Evolutionary conservation across 2,888 invertebrate genomes (phyloP).

Genomic region (Cataglyphis rosenhaueri): DNA sequence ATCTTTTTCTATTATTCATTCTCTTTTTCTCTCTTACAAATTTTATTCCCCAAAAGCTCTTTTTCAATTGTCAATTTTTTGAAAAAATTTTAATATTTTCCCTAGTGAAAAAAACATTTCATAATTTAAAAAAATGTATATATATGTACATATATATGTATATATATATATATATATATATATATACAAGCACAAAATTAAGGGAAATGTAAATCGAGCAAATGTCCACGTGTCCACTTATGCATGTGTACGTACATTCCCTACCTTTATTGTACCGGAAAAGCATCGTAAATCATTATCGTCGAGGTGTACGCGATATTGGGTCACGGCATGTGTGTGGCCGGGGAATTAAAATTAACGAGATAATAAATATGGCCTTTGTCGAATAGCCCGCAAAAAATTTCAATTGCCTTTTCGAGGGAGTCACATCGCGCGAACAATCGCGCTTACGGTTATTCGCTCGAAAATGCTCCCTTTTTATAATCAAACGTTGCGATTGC

Average conservation of each 20-base stretch:
- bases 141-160: too few relatives aligned
- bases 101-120: neutral
- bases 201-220: neutral
- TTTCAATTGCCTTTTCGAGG: conserved; percentile 39
- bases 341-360: conserved; percentile 55
- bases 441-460: neutral
- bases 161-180: too few relatives aligned
- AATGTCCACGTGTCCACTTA: neutral
- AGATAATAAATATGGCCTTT: conserved; percentile 54
- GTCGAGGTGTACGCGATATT: conserved; percentile 32
- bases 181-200: too few relatives aligned
- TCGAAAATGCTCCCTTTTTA: conserved; percentile 7
- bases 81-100: neutral
- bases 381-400: conserved; percentile 36
- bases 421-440: conserved; percentile 5
- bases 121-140: neutral
- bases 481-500: conserved; percentile 3
- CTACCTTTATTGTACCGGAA: conserved; percentile 46
- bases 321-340: conserved; percentile 5
- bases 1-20: neutral
- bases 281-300: conserved; percentile 55
- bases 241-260: neutral
- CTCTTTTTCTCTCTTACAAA: neutral
- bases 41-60: neutral
- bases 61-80: neutral